These are phyloP conservation scores for Pseudachorutes palmiensis DNA, from an alignment of 1,140 invertebrate species.

Conservation along the genomic window DNA sequence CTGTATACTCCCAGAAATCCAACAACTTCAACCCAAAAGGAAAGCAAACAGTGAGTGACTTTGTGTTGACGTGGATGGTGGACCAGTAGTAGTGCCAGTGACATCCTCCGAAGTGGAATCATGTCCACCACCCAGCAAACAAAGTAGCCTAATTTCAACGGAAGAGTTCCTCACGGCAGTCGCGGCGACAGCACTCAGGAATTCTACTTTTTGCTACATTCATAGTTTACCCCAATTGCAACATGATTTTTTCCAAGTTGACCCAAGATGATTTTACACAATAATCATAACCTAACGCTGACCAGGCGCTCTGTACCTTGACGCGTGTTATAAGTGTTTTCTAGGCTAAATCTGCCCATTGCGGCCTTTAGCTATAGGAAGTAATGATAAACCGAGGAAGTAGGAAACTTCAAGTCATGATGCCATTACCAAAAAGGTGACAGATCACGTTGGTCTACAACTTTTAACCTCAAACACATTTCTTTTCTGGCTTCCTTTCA, in stretches of 20 bases:
- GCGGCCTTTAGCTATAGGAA: background rate
- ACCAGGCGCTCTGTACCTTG: background rate
- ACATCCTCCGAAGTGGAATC: background rate
- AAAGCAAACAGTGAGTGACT: background rate
- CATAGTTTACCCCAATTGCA: background rate
- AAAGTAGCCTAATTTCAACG: background rate
- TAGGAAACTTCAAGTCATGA: background rate
- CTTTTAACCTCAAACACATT: background rate
- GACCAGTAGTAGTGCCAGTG: background rate
- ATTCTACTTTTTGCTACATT: too few relatives aligned
- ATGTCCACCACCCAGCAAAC: too few relatives aligned
- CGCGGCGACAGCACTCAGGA: background rate
- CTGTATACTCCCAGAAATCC: background rate
- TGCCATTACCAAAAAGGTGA: conserved; percentile 9
- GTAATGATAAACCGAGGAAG: background rate
- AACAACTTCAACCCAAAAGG: background rate
- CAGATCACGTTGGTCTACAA: background rate
- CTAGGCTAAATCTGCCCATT: background rate
- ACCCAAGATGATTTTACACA: background rate
- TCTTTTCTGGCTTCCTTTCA: background rate
- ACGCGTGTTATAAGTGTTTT: background rate
- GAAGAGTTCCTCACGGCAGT: background rate
- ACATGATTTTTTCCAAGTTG: background rate
- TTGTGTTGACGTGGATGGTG: background rate
- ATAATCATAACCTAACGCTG: background rate